Conservation (phyloP, 2,113 vertebrate genomes). For the Scortum barcoo region DNA sequence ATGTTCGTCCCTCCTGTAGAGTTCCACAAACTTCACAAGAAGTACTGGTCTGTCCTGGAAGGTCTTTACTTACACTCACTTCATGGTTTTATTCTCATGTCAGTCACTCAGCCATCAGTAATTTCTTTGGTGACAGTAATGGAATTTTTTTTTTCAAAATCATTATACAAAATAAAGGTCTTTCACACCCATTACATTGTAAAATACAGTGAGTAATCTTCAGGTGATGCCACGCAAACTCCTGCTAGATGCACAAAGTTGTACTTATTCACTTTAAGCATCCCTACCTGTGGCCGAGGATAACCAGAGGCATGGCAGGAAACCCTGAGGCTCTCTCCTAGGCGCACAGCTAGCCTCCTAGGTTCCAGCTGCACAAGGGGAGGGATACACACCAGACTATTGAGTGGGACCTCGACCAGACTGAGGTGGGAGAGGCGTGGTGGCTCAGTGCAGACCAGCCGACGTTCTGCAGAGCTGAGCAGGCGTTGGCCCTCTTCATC, state of each 20-base stretch:
- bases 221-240: not conserved
- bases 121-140: too few relatives aligned
- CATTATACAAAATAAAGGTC: not conserved
- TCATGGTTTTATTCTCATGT: too few relatives aligned
- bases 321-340: slow-evolving; percentile 90
- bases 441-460: slow-evolving; percentile 88
- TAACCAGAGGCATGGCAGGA: slow-evolving; percentile 93
- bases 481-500: slow-evolving; percentile 89
- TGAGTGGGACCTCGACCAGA: slow-evolving; percentile 87
- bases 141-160: too few relatives aligned
- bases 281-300: slow-evolving; percentile 86
- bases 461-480: slow-evolving; percentile 88
- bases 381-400: slow-evolving; percentile 92
- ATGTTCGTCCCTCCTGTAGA: not conserved
- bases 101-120: too few relatives aligned
- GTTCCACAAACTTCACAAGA: not conserved
- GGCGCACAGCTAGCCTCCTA: slow-evolving; percentile 84
- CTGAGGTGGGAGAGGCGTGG: slow-evolving; percentile 89
- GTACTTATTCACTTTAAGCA: not conserved
- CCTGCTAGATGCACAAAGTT: not conserved
- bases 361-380: slow-evolving; percentile 90
- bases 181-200: not conserved
- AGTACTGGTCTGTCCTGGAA: too few relatives aligned
- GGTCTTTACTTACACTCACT: too few relatives aligned
- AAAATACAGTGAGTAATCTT: not conserved